Conservation (phyloP, 2,888 invertebrate genomes). For the Drosophila sordidapex region DNA sequence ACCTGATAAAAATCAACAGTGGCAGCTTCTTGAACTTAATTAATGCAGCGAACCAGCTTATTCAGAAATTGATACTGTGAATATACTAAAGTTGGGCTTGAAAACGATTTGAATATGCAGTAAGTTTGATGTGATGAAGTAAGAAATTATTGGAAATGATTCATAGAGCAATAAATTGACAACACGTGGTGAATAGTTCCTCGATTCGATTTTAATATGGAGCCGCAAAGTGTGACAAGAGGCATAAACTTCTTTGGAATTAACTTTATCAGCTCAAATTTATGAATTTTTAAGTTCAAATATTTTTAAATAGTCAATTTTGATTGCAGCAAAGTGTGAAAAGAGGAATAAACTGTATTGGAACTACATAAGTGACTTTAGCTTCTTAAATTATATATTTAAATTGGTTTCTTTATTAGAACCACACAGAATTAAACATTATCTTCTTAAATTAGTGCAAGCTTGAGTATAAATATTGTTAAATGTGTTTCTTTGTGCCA, state of each 20-base stretch:
- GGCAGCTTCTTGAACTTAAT: conserved; percentile 26
- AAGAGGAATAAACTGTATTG: not conserved
- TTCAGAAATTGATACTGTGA: conserved; percentile 2
- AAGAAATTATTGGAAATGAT: not conserved
- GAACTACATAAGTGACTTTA: not conserved
- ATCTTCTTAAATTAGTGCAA: not conserved
- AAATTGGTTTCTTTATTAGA: not conserved
- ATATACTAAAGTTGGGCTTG: not conserved
- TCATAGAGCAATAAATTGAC: not conserved
- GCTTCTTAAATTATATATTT: not conserved
- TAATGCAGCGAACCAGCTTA: conserved; percentile 44
- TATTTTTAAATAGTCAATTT: not conserved
- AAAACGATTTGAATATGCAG: not conserved
- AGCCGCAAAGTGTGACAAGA: not conserved
- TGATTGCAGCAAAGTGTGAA: not conserved
- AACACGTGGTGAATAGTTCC: not conserved
- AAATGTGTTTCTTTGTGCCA: not conserved
- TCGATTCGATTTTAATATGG: not conserved
- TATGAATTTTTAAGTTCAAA: not conserved
- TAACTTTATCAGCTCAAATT: not conserved
- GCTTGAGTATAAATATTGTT: not conserved
- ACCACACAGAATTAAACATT: too few species aligned
- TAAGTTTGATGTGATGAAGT: not conserved
- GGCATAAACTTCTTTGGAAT: not conserved
- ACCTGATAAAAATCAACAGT: conserved; percentile 21